phyloP scores from a whole-genome alignment of 2,113 vertebrate species.

The Seriola rivoliana region DNA sequence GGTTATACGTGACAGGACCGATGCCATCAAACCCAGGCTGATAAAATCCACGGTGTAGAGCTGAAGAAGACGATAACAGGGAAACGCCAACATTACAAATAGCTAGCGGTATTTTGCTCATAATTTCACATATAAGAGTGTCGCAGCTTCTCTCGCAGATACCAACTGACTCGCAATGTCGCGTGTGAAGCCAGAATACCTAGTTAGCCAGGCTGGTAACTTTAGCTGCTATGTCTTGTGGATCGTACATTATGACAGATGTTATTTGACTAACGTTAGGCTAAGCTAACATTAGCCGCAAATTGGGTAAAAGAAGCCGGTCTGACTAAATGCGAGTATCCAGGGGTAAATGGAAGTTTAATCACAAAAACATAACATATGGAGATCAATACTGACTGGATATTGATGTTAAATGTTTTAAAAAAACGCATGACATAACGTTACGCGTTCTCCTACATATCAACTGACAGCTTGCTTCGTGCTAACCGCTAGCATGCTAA shows the following conservation, averaged over 20 bases:
- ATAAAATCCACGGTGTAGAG: constrained; percentile 8
- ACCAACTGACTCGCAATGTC: constrained; percentile 35
- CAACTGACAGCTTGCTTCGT: constrained; percentile 73
- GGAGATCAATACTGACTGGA: background rate
- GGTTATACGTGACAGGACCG: constrained; percentile 52
- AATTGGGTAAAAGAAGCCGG: constrained; percentile 71
- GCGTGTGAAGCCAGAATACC: constrained; percentile 12
- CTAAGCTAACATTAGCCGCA: constrained; percentile 72
- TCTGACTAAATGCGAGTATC: constrained; percentile 28
- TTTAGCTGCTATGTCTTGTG: constrained; percentile 58
- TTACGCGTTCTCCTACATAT: constrained; percentile 23
- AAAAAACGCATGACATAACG: constrained; percentile 24
- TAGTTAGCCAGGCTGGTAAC: constrained; percentile 47
- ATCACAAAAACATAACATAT: background rate
- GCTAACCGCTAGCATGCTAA: constrained; percentile 70
- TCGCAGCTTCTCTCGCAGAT: constrained; percentile 1
- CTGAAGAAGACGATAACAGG: background rate
- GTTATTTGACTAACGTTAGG: constrained; percentile 70
- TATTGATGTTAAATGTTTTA: background rate
- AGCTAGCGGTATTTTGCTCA: constrained; percentile 25
- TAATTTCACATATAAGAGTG: background rate
- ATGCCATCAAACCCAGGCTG: constrained; percentile 35
- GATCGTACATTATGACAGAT: constrained; percentile 78
- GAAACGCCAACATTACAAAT: constrained; percentile 38
- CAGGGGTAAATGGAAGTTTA: background rate